Evolutionary conservation across 2,797 vertebrate genomes (phyloP).

Genomic region (Pangasius krempfi): DNA sequence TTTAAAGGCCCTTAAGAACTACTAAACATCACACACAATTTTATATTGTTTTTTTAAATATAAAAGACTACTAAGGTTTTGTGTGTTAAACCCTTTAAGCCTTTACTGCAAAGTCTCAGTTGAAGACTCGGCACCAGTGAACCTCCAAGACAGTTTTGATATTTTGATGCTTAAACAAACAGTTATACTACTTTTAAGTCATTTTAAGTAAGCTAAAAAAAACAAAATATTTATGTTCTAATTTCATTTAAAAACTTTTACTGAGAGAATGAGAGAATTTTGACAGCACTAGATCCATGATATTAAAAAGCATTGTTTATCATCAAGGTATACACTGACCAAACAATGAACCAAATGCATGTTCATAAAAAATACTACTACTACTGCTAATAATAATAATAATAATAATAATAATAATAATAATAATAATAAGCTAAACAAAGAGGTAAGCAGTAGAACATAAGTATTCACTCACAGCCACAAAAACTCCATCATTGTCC

Average conservation of each 20-base stretch:
- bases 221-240: background rate
- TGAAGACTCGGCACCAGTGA: background rate
- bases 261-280: background rate
- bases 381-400: no score
- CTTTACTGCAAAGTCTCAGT: background rate
- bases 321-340: background rate
- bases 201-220: background rate
- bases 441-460: background rate
- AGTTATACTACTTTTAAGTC: background rate
- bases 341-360: background rate
- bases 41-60: background rate
- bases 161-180: background rate
- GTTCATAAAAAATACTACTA: no score
- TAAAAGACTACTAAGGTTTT: background rate
- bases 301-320: background rate
- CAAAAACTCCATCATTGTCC: no score
- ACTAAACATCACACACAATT: background rate
- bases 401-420: no score
- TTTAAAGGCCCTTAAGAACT: background rate
- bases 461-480: background rate
- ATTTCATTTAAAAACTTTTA: background rate
- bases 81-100: background rate
- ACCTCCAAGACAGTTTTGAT: background rate
- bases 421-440: background rate
- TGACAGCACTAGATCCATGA: background rate